Base-by-base conservation (phyloP, 2,888 invertebrate species). In the Calliphora vomitoria region DNA sequence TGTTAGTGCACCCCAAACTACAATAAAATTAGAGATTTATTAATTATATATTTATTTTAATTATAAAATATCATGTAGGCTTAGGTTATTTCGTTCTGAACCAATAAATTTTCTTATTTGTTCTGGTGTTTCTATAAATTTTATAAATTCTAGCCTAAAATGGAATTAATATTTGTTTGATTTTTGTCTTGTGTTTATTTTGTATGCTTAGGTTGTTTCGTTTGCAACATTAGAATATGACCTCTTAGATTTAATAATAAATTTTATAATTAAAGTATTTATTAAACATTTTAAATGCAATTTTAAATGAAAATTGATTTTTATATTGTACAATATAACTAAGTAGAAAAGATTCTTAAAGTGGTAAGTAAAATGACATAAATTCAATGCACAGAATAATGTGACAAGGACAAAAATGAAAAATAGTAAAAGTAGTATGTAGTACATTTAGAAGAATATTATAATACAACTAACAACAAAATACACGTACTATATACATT, bases 351-450 rank as follows among this genome's bases (percentile, higher is more conserved):
- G n/a, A 50, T 8, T 1, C 50, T 50, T 50, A 50, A 50, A n/a
- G 50, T 20, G 20, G 4, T 55, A 55, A 31, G 5, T n/a, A 68
- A 53, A 78, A 66, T 66, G 4, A 31, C 15, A 47, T 25, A 78
- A 78, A 68, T 66, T 41, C 3, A 44, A 55, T 55, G 31, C 10
- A 53, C 25, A 68, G n/a, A n/a, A 53, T 4, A 50, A 38, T 25
- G 8, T 31, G 11, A 66, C 15, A 78, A 78, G 53, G 64, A 50
- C 35, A 76, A 41, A 47, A 6, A 60, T n/a, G 47, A 62, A 44
- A 44, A 62, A 55, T 60, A 5, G 5, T 31, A 60, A 60, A 31
- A 60, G 31, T 20, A 60, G 15, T 55, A 60, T 60, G 41, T 13
- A 13, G 41, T 13, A 44, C 44, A 44, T 44, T 44, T 11, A 44